Evolutionary conservation across 2,113 vertebrate species (phyloP), one percentile per base, ranked within the genome.

Genomic region (Heptranchias perlo): DNA sequence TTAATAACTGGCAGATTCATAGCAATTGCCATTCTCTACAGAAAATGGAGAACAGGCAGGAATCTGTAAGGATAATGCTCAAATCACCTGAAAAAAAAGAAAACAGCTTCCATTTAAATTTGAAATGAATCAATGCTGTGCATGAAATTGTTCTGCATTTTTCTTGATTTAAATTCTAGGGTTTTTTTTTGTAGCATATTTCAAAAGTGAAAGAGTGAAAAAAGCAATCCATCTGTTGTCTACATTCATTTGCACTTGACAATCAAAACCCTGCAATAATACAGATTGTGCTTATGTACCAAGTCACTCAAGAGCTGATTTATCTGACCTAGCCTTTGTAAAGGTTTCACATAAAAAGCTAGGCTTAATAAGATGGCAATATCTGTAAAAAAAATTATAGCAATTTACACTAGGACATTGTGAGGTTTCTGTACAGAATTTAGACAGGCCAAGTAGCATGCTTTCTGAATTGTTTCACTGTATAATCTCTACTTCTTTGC

Each of bases 141-240:
- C 54, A 69, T 49, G 4, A 16, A 18, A 69, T 69, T 95, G 64
- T 67, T 64, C 44, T 49, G 93, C 64, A 67, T 1, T 67, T 95
- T 65, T 28, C 64, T 49, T 14, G 7, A 95, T 95, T 95, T 52
- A 95, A 69, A 67, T 95, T 95, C 44, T 10, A 52, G n/a, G n/a
- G 18, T 21, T 69, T 69, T 67, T 62, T 35, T 94, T 94, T 44
- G 69, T 69, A 35, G 94, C 69, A 69, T 95, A 69, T 95, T 95
- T 69, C 47, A 95, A 69, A 67, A 95, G 25, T 4, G 39, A 14
- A 39, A 95, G 47, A 49, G 28, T 1, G 25, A 62, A 54, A 39
- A 69, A 44, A 94, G 28, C 18, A 69, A 95, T 69, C 94, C 94
- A 69, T 65, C 94, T 31, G 14, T 67, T 69, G 23, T 95, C 23